These are phyloP conservation scores for Trimorus sp. DNA, from an alignment of 2,888 invertebrate species.

Conservation along the genomic window DNA sequence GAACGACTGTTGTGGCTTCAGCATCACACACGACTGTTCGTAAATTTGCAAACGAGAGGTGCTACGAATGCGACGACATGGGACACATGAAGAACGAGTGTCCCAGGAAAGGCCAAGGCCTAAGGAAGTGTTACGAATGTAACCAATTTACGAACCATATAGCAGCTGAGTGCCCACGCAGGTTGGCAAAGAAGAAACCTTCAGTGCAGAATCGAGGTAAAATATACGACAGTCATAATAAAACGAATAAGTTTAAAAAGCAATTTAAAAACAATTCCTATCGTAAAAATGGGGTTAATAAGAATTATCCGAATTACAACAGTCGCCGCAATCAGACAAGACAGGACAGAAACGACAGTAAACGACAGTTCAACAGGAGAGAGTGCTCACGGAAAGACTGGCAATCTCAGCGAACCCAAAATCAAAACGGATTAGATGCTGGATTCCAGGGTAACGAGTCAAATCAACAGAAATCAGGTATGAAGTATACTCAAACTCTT, in stretches of 20 bases:
- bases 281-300: neutral
- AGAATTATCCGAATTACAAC: neutral
- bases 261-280: neutral
- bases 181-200: too few relatives aligned
- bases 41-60: neutral
- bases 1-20: conserved; percentile 4
- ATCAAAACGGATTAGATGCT: neutral
- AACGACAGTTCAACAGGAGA: neutral
- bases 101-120: too few relatives aligned
- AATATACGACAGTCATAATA: neutral
- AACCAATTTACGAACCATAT: too few relatives aligned
- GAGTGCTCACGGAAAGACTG: neutral
- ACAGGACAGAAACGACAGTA: neutral
- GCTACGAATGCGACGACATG: conserved; percentile 8
- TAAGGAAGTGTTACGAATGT: too few relatives aligned
- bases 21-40: neutral
- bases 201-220: too few relatives aligned
- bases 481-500: neutral
- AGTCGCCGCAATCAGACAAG: neutral
- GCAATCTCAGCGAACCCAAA: neutral
- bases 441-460: neutral
- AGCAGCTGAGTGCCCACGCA: too few relatives aligned
- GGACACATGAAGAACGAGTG: conserved; percentile 10
- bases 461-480: neutral
- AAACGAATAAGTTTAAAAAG: neutral